Evolutionary conservation across 2,888 invertebrate species (phyloP).

Genomic region (Philereme transversata): DNA sequence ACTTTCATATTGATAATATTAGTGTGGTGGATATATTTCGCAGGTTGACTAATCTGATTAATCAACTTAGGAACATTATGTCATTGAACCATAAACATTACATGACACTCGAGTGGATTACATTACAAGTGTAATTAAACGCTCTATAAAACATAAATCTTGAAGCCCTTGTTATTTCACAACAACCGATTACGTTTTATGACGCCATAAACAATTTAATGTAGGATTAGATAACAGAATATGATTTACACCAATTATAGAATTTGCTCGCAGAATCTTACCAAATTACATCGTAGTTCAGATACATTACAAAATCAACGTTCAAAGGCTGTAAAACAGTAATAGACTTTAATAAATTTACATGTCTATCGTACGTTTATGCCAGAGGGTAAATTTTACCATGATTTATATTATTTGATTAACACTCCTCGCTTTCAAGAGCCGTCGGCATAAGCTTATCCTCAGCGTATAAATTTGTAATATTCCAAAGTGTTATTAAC

Average conservation of each 20-base stretch:
- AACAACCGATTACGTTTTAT: slow-evolving; percentile 47
- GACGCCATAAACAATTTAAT: slow-evolving; percentile 49
- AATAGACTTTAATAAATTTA: slow-evolving; percentile 17
- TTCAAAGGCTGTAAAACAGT: slow-evolving; percentile 32
- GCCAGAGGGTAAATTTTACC: slow-evolving; percentile 33
- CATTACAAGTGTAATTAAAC: slow-evolving; percentile 30
- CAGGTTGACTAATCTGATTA: slow-evolving; percentile 28
- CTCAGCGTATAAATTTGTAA: slow-evolving; percentile 33
- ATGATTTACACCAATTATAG: slow-evolving; percentile 41
- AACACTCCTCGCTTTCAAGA: slow-evolving; percentile 22
- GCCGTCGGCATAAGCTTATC: slow-evolving; percentile 20
- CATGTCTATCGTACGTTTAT: slow-evolving; percentile 32
- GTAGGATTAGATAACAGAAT: slow-evolving; percentile 48
- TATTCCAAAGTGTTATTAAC: slow-evolving; percentile 40
- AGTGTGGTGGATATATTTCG: slow-evolving; percentile 21
- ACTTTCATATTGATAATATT: too few relatives aligned
- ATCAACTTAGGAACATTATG: slow-evolving; percentile 30
- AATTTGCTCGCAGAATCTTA: slow-evolving; percentile 45
- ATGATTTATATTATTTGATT: slow-evolving; percentile 34
- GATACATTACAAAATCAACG: slow-evolving; percentile 38
- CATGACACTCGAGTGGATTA: slow-evolving; percentile 33
- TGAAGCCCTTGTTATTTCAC: slow-evolving; percentile 46
- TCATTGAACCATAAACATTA: slow-evolving; percentile 38
- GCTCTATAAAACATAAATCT: slow-evolving; percentile 41
- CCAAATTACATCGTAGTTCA: slow-evolving; percentile 37